Base-by-base conservation (phyloP, 2,113 vertebrate genomes). In the Platanista minor region DNA sequence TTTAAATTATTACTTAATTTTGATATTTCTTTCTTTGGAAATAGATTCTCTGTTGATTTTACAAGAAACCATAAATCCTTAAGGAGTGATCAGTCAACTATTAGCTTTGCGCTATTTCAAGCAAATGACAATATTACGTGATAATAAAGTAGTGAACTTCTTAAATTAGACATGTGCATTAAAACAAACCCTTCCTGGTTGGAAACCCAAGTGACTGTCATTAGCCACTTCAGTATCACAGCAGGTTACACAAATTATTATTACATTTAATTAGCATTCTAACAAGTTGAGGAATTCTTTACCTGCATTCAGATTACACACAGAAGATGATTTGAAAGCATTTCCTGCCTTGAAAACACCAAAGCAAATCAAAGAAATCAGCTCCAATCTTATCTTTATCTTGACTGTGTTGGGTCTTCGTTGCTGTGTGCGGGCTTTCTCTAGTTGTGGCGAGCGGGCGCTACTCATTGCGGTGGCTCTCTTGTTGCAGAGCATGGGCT, bases 351-450 rank as follows among this genome's bases (percentile, higher is more conserved):
- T 59, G 49, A 95, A 96, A 96, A 81, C 72, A 96, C 96, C 93
- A 98, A 90, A 97, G 88, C 85, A 96, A 96, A 96, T 92, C n/a
- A 93, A 86, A 97, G 46, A 95, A 96, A 88, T 81, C 59, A 94
- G 25, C 41, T 96, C 43, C 43, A 90, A 49, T 94, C 43, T 71
- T 95, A 83, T 54, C 18, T 54, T 94, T 95, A 54, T 52, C 52
- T 52, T 52, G 52, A 52, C 15, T 52, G 15, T 52, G 52, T 18
- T 52, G 52, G 52, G 52, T 52, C 52, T 52, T 52, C 52, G 15
- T 52, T 52, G 52, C 52, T 52, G 52, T 52, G 52, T 52, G 52
- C 15, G 52, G 5, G 52, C 52, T 52, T 52, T 17, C 52, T 52
- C 52, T 52, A 52, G 52, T 52, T 52, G 52, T 1, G 52, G 52